Evolutionary conservation across 2,797 vertebrate species (phyloP).

Genomic region (Anolis apletophallus): DNA sequence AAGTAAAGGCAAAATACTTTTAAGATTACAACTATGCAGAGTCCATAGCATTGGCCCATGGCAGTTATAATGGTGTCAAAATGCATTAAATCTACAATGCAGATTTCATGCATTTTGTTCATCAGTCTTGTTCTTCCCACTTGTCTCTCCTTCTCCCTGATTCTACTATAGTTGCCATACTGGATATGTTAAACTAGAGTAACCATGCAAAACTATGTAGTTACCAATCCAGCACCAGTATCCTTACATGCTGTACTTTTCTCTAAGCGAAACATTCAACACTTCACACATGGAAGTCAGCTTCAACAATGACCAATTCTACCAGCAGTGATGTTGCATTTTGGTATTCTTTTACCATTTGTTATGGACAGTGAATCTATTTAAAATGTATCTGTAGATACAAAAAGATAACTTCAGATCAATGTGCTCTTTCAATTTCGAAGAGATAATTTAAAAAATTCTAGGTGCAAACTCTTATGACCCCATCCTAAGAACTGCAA

Average conservation of each 20-base stretch:
- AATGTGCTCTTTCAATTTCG: neutral
- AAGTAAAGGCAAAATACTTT: too few relatives aligned
- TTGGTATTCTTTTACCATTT: neutral
- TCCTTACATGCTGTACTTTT: neutral
- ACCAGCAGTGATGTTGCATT: neutral
- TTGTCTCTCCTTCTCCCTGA: neutral
- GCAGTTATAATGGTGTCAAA: too few relatives aligned
- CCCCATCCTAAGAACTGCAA: neutral
- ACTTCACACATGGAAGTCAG: neutral
- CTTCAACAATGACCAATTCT: neutral
- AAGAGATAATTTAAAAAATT: neutral
- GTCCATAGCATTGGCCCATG: too few relatives aligned
- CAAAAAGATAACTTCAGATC: neutral
- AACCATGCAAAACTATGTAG: too few relatives aligned
- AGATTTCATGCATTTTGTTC: too few relatives aligned
- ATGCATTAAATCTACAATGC: too few relatives aligned
- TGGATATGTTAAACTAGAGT: neutral
- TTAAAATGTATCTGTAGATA: fast-evolving
- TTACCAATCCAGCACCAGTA: neutral
- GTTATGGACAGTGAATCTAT: neutral
- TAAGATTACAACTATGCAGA: too few relatives aligned
- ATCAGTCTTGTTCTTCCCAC: neutral
- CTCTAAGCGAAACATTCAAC: neutral
- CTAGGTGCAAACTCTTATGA: neutral
- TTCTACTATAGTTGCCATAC: neutral